Percentiles rank a stretch among this genome's conserved stretches.
These are phyloP conservation scores for Lamellibrachia luymesi DNA, from an alignment of 1,140 invertebrate genomes.

Conservation along the genomic window DNA sequence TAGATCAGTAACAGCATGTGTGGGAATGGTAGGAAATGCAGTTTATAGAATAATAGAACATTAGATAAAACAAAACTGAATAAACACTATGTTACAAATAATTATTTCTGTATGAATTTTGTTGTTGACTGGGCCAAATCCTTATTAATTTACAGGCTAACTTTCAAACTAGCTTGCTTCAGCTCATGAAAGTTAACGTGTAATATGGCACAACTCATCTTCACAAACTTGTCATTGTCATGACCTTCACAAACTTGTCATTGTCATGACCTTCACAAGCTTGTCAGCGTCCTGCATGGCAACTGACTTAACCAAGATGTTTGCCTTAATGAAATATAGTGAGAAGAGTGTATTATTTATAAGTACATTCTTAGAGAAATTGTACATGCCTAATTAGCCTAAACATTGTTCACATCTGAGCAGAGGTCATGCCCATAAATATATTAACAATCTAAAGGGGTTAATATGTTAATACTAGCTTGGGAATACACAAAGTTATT, in stretches of 20 bases:
- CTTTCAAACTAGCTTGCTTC: no score
- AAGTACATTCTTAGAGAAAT: no score
- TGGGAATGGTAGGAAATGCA: no score
- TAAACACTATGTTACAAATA: not conserved
- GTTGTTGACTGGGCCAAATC: not conserved
- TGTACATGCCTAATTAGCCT: no score
- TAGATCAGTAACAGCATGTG: no score
- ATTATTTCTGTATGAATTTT: not conserved
- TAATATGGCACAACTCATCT: not conserved
- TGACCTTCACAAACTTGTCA: not conserved
- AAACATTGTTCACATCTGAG: no score
- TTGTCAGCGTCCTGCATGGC: not conserved
- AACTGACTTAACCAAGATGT: slow-evolving; percentile 7
- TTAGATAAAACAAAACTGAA: not conserved
- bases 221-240: not conserved
- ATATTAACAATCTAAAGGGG: no score
- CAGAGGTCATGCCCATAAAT: no score
- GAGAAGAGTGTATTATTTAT: no score
- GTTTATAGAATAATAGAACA: not conserved
- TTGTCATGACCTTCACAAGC: not conserved
- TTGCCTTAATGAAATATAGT: not conserved
- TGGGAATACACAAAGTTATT: no score
- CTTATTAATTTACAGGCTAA: not conserved
- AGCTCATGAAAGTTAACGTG: no score
- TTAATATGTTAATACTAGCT: no score